phyloP scores from a whole-genome alignment of 2,888 invertebrate genomes.

The Melanostoma mellinum region DNA sequence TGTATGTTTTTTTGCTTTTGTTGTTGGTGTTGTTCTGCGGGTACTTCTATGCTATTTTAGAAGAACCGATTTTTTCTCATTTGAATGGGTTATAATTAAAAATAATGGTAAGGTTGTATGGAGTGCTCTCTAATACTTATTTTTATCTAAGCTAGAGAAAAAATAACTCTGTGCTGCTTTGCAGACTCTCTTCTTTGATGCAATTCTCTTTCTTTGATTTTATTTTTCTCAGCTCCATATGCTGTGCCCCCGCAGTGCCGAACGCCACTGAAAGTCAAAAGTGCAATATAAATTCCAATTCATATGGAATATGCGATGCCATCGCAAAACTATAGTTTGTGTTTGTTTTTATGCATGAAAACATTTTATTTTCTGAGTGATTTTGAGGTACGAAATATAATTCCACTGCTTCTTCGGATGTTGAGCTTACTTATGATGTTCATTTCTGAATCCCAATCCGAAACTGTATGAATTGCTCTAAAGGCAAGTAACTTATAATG shows the following conservation, averaged over 20 bases:
- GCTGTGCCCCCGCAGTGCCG: conserved; percentile 53
- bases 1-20: background rate
- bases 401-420: too few relatives aligned
- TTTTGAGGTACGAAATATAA: too few relatives aligned
- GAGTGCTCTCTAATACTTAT: conserved; percentile 7
- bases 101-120: background rate
- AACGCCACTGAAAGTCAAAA: conserved; percentile 68
- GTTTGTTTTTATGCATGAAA: too few relatives aligned
- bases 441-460: too few relatives aligned
- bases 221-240: conserved; percentile 28
- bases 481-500: background rate
- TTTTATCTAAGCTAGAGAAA: conserved; percentile 14
- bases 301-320: conserved; percentile 37
- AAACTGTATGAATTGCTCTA: conserved; percentile 6
- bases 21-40: background rate
- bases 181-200: conserved; percentile 59
- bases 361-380: too few relatives aligned
- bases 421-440: too few relatives aligned
- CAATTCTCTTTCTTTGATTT: conserved; percentile 31
- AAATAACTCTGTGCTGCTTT: conserved; percentile 19
- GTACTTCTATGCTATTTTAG: background rate
- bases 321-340: background rate
- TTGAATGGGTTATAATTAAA: background rate
- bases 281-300: conserved; percentile 57
- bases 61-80: background rate